Evolutionary conservation across 2,113 vertebrate genomes (phyloP).

Genomic region (Stercorarius parasiticus): DNA sequence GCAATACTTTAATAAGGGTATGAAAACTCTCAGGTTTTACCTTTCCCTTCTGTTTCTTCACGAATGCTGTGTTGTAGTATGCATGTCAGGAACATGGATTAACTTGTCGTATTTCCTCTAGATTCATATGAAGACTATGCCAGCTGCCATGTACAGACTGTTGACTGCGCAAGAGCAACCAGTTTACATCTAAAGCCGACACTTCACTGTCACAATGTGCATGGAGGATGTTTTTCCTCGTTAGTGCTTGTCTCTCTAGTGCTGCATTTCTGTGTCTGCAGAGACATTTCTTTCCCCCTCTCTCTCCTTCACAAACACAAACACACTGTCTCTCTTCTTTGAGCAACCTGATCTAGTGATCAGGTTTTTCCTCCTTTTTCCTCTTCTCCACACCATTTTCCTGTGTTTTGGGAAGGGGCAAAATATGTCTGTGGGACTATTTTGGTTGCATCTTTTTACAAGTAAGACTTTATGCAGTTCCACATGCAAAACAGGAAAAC

Average conservation of each 20-base stretch:
- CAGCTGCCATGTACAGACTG: conserved; percentile 97
- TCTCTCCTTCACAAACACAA: not conserved
- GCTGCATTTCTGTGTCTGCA: conserved; percentile 76
- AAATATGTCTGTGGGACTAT: not conserved
- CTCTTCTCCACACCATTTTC: not conserved
- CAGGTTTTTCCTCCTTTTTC: not conserved
- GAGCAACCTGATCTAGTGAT: too few species aligned
- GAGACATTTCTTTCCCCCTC: conserved; percentile 21
- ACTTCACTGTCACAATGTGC: conserved; percentile 17
- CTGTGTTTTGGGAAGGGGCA: conserved; percentile 23
- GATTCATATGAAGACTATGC: conserved; percentile 99
- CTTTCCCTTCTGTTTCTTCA: not conserved
- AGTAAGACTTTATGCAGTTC: conserved; percentile 19
- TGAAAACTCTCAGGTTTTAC: not conserved
- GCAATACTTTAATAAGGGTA: not conserved
- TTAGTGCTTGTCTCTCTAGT: conserved; percentile 77
- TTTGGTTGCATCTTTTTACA: conserved; percentile 27
- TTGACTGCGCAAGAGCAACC: conserved; percentile 97
- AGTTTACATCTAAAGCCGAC: conserved; percentile 87
- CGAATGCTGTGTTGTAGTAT: not conserved
- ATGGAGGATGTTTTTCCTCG: conserved; percentile 73
- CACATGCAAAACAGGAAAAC: not conserved
- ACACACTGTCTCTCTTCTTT: not conserved
- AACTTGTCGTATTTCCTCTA: conserved; percentile 46
- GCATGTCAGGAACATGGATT: not conserved